phyloP scores from a whole-genome alignment of 2,888 invertebrate species.

The Drosophila melanosoma region DNA sequence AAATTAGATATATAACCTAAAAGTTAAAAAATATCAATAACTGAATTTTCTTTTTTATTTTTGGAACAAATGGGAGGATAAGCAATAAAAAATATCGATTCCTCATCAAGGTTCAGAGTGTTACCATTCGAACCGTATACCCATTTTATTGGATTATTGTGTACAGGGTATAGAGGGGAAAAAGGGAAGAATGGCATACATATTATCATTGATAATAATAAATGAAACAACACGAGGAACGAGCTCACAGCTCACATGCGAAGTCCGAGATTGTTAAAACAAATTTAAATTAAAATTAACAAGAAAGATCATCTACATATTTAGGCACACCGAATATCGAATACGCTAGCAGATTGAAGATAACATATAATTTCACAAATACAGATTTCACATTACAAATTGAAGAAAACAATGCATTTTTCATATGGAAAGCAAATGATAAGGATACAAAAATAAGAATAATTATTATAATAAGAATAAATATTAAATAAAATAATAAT shows the following conservation, averaged over 20 bases:
- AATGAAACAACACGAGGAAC: conserved; percentile 19
- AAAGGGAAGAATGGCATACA: conserved; percentile 16
- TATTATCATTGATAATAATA: conserved; percentile 69
- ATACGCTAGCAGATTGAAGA: not conserved
- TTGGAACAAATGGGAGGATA: not conserved
- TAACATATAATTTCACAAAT: not conserved
- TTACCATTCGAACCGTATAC: not conserved
- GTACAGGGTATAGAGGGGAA: conserved; percentile 37
- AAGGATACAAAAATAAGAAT: no score
- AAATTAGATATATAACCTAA: not conserved
- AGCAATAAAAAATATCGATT: not conserved
- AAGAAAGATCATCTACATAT: not conserved
- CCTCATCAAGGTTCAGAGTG: not conserved
- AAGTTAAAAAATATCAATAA: not conserved
- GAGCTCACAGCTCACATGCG: conserved; percentile 31
- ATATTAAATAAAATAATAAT: no score
- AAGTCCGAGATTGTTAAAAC: conserved; percentile 52
- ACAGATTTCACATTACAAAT: not conserved
- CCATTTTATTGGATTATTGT: not conserved
- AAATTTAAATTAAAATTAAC: conserved; percentile 50
- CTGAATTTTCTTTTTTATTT: not conserved
- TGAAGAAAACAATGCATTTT: not conserved
- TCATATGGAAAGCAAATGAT: not conserved
- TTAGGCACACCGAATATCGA: not conserved
- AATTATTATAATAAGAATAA: no score